These are phyloP conservation scores for Mus spretus DNA, from an alignment of 2,797 vertebrate genomes.

Conservation along the genomic window DNA sequence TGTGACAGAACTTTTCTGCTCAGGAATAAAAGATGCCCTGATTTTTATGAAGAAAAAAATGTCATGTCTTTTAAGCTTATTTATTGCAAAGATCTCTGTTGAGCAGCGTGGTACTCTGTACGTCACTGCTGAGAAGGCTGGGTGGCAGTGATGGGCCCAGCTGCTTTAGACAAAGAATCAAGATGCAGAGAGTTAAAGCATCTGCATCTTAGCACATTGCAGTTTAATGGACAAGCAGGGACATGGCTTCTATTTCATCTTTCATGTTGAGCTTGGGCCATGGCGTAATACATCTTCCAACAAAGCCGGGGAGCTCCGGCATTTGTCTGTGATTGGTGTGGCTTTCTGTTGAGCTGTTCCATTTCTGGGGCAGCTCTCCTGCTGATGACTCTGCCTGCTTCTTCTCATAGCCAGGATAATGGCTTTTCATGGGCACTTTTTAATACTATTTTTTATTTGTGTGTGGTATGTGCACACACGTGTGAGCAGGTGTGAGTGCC, in stretches of 20 bases:
- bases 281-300: background rate
- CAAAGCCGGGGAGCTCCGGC: background rate
- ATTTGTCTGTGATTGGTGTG: background rate
- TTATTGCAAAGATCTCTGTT: background rate
- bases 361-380: background rate
- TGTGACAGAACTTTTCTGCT: background rate
- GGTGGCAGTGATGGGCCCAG: too few relatives aligned
- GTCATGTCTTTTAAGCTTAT: background rate
- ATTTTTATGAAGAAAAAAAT: background rate
- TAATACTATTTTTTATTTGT: background rate
- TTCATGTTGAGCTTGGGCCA: background rate
- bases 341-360: background rate
- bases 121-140: background rate
- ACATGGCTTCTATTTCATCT: background rate
- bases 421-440: background rate
- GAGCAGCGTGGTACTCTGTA: too few relatives aligned
- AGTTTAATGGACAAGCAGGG: background rate
- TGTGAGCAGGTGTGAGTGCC: background rate
- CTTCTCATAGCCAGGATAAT: conserved; percentile 23
- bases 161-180: background rate
- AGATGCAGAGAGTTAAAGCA: background rate
- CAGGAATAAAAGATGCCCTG: background rate
- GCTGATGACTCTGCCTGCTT: background rate
- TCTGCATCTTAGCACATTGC: background rate
- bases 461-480: background rate